These are phyloP conservation scores for Amphipyra tragopoginis DNA, from an alignment of 2,888 invertebrate species.

Conservation along the genomic window DNA sequence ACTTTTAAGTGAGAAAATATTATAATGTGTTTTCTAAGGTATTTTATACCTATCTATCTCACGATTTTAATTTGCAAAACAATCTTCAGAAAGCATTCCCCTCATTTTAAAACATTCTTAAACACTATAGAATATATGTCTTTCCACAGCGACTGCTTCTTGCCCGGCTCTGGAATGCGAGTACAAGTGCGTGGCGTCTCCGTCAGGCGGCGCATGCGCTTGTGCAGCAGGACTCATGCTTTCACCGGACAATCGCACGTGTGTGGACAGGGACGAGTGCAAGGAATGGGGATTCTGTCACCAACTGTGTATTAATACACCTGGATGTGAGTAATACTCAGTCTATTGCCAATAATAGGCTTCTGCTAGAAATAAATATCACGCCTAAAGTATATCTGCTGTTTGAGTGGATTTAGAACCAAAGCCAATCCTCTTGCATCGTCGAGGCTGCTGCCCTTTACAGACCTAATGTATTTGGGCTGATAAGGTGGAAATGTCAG, in stretches of 20 bases:
- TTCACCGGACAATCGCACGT: constrained; percentile 95
- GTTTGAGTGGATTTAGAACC: too few species aligned
- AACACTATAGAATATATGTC: too few species aligned
- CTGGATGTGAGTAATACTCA: constrained; percentile 88
- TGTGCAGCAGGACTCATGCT: constrained; percentile 96
- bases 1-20: constrained; percentile 18
- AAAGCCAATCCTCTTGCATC: too few species aligned
- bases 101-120: too few species aligned
- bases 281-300: constrained; percentile 98
- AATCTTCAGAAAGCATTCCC: not conserved
- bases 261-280: constrained; percentile 98
- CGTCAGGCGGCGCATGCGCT: constrained; percentile 96
- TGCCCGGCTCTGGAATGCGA: constrained; percentile 97
- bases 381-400: too few species aligned
- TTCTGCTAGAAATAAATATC: too few species aligned
- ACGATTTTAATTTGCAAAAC: not conserved
- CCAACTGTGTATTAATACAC: constrained; percentile 97
- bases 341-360: too few species aligned
- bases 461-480: too few species aligned
- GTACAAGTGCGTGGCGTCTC: constrained; percentile 97
- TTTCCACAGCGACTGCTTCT: constrained; percentile 91
- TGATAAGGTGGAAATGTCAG: too few species aligned
- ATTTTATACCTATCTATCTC: not conserved
- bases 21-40: constrained; percentile 13
- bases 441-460: too few species aligned